Conservation (phyloP, 1,140 invertebrate genomes). For the Sycophaga agraensis region DNA sequence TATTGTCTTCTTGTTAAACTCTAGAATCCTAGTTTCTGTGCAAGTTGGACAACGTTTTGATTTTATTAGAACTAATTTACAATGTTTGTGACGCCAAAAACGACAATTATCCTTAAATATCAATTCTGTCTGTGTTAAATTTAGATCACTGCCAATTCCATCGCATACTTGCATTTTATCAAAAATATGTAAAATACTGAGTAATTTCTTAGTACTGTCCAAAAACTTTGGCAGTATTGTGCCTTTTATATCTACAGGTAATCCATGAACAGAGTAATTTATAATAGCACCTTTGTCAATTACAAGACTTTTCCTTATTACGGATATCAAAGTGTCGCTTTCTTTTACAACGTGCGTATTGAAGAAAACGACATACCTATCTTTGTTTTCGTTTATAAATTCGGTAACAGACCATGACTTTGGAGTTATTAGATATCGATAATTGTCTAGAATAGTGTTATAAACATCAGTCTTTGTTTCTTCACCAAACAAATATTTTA, state of each 20-base stretch:
- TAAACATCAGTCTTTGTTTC: constrained; percentile 17
- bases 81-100: constrained; percentile 24
- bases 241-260: constrained; percentile 14
- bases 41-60: constrained; percentile 11
- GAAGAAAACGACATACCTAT: constrained; percentile 18
- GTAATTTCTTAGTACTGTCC: constrained; percentile 23
- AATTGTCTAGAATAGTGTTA: constrained; percentile 19
- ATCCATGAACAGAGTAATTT: constrained; percentile 26
- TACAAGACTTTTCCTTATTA: constrained; percentile 24
- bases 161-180: constrained; percentile 28
- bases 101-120: constrained; percentile 22
- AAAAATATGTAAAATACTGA: constrained; percentile 28
- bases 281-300: constrained; percentile 18
- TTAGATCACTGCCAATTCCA: constrained; percentile 13
- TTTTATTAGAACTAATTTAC: constrained; percentile 26
- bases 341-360: constrained; percentile 17
- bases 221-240: constrained; percentile 21
- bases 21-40: constrained; percentile 11
- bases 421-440: constrained; percentile 24
- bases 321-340: constrained; percentile 20
- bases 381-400: constrained; percentile 16
- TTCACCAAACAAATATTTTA: constrained; percentile 3
- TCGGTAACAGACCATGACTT: constrained; percentile 24
- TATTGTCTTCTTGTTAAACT: neutral
- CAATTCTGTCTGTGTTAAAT: constrained; percentile 15